phyloP scores from a whole-genome alignment of 2,113 vertebrate species.

The Emydura subglobosa region DNA sequence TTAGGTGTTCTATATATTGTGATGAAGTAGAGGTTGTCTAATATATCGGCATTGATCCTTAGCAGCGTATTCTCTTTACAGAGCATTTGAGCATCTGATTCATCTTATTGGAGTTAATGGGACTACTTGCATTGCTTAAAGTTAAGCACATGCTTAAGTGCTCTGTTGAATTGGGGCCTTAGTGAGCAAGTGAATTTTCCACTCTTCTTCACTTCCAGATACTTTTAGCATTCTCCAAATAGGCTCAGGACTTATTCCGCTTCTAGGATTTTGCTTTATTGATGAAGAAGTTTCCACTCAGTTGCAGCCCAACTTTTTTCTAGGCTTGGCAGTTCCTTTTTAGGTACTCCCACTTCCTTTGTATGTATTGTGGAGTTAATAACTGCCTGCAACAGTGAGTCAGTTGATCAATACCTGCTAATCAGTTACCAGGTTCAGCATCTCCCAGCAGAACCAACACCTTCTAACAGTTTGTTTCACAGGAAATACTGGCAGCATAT shows the following conservation, averaged over 20 bases:
- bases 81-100: not conserved
- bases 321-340: too few species aligned
- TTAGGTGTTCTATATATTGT: accelerated
- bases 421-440: not conserved
- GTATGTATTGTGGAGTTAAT: too few species aligned
- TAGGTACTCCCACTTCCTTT: too few species aligned
- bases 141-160: not conserved
- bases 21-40: not conserved
- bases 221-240: not conserved
- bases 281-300: too few species aligned
- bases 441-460: not conserved
- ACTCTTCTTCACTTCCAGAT: conserved; percentile 8
- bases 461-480: not conserved
- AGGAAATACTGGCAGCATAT: not conserved
- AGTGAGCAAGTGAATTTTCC: not conserved
- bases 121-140: not conserved
- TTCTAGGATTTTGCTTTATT: not conserved
- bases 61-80: not conserved
- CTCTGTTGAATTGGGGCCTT: not conserved
- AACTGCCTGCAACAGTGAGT: too few species aligned
- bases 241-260: conserved; percentile 1
- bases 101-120: not conserved
- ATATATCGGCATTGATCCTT: not conserved
- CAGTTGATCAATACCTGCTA: not conserved
- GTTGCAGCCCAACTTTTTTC: too few species aligned